These are phyloP conservation scores for Amiota minor DNA, from an alignment of 2,888 invertebrate genomes.

Conservation along the genomic window DNA sequence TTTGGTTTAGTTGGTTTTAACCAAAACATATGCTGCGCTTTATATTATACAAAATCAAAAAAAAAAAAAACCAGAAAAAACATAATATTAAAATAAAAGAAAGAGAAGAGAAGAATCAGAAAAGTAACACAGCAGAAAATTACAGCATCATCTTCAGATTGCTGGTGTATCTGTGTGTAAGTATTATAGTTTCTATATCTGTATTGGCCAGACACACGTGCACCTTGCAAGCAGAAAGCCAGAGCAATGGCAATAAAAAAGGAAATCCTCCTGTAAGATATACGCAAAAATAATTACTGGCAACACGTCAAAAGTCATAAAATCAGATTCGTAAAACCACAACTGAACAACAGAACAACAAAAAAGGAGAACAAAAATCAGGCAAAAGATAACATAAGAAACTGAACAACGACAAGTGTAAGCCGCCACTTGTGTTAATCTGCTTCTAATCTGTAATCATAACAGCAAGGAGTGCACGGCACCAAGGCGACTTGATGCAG, in stretches of 20 bases:
- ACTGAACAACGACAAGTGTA: conserved; percentile 23
- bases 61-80: too few relatives aligned
- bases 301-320: conserved; percentile 56
- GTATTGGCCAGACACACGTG: not conserved
- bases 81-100: not conserved
- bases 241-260: conserved; percentile 15
- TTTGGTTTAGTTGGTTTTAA: conserved; percentile 50
- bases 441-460: conserved; percentile 53
- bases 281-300: conserved; percentile 56
- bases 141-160: conserved; percentile 45
- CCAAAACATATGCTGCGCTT: conserved; percentile 53
- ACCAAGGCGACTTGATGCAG: conserved; percentile 5
- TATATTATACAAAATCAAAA: too few relatives aligned
- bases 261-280: conserved; percentile 24
- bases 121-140: conserved; percentile 43
- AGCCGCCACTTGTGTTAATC: conserved; percentile 50
- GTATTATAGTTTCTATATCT: not conserved
- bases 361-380: too few relatives aligned
- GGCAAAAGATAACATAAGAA: not conserved
- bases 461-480: not conserved
- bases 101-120: not conserved
- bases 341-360: not conserved
- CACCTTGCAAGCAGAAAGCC: conserved; percentile 33
- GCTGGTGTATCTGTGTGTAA: not conserved
- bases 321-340: conserved; percentile 11